A percentile compares a stretch with the other conserved stretches of the same genome.
Evolutionary conservation across 2,888 invertebrate genomes (phyloP).

Genomic region (Anthophora plumipes): DNA sequence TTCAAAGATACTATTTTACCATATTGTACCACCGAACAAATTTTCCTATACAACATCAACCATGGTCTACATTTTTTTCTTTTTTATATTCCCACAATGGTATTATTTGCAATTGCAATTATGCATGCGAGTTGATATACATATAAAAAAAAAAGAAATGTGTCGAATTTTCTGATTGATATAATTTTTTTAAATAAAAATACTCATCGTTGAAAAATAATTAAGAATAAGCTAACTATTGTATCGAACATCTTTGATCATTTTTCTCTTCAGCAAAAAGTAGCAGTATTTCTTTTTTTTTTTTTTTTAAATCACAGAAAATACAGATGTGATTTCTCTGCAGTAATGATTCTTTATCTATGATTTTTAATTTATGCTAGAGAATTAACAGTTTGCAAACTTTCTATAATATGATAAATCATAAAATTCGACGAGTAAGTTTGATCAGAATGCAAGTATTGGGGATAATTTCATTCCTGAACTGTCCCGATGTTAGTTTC

Average conservation of each 20-base stretch:
- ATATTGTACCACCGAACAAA: neutral
- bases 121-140: conserved; percentile 35
- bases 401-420: neutral
- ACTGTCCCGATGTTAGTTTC: conserved; percentile 29
- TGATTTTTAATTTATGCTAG: too few species aligned
- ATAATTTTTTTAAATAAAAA: too few species aligned
- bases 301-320: too few species aligned
- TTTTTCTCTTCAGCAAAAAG: neutral
- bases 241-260: too few species aligned
- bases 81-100: neutral
- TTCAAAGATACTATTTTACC: neutral
- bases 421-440: conserved; percentile 28
- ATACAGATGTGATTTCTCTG: too few species aligned
- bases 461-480: conserved; percentile 21
- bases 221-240: neutral
- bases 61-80: neutral
- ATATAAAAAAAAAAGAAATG: neutral
- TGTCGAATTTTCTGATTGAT: conserved; percentile 27
- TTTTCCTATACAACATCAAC: neutral
- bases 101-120: neutral
- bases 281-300: too few species aligned
- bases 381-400: too few species aligned
- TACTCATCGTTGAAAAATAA: too few species aligned
- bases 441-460: conserved; percentile 16
- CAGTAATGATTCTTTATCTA: too few species aligned